Base-by-base conservation (phyloP, 2,113 vertebrate species). In the Bubalus kerabau region DNA sequence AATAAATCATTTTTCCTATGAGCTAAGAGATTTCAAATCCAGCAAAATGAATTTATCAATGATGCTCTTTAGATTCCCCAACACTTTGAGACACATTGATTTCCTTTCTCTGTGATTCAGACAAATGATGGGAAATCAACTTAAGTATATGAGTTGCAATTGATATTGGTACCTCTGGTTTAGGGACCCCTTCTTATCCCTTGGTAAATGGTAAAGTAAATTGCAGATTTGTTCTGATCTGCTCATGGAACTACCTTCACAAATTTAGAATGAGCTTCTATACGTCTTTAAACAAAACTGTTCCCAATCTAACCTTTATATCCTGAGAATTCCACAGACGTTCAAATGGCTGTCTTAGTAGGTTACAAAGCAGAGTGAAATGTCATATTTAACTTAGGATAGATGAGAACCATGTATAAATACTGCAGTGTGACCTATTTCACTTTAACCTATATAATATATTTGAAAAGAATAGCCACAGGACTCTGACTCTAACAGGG, bases 251-350 rank as follows among this genome's bases (percentile, higher is more conserved):
- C 32, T 95, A 54, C 24, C 36, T 93, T 60, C 17, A 88, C 50
- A 93, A 59, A 78, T 80, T 81, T 48, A 84, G 32, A 87, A 59
- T 64, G 28, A 32, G 3, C 23, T 87, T 84, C 62, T 76, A 54
- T 92, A 87, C 81, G 50, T 57, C 74, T 96, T 93, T 95, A 93
- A 90, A 74, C 60, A 94, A 95, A 96, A 94, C 48, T 56, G 43
- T 93, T 95, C 52, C 48, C 54, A 85, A 1, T 87, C 67, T 82
- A 94, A 93, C 74, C 80, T 90, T 91, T 94, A 74, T 91, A 21
- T 86, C 88, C 83, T 93, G 46, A 91, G 91, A 86, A 94, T 91
- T 91, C 80, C 54, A 94, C 57, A 93, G 26, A 97, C 81, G 76
- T 85, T 90, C 78, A 84, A 7, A 54, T 87, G 64, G 30, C 57